These are phyloP conservation scores for Hyalella azteca DNA, from an alignment of 2,888 invertebrate genomes.

Conservation along the genomic window DNA sequence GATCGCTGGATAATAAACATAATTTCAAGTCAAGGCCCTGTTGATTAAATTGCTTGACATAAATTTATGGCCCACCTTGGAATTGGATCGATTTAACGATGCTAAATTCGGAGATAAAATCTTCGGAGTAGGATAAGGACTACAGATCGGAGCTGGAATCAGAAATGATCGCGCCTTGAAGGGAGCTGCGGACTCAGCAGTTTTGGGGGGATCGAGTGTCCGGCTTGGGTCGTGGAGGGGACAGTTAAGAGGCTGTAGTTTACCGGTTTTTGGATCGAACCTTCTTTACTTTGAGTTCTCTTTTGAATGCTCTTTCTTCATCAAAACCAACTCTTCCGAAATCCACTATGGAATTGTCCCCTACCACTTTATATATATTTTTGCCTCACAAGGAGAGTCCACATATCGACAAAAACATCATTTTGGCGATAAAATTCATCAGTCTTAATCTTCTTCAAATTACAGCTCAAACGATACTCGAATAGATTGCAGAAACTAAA, in stretches of 20 bases:
- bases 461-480: too few species aligned
- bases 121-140: slow-evolving; percentile 4
- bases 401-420: too few species aligned
- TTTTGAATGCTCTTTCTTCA: too few species aligned
- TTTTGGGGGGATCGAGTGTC: slow-evolving; percentile 18
- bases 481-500: too few species aligned
- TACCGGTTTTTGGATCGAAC: background rate
- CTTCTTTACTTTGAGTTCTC: background rate
- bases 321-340: background rate
- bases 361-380: too few species aligned
- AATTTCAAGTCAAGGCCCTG: too few species aligned
- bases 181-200: background rate
- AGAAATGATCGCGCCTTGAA: slow-evolving; percentile 13
- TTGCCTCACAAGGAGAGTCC: too few species aligned
- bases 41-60: background rate
- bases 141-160: slow-evolving; percentile 10
- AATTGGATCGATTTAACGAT: background rate
- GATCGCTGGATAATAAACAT: too few species aligned
- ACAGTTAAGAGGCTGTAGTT: slow-evolving; percentile 35
- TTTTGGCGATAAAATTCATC: too few species aligned
- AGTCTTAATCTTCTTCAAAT: too few species aligned
- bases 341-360: too few species aligned
- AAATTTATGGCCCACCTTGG: background rate
- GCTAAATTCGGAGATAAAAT: slow-evolving; percentile 14
- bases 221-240: slow-evolving; percentile 30